Percentiles rank a stretch among this genome's conserved stretches.
Evolutionary conservation across 2,113 vertebrate genomes (phyloP).

Genomic region (Pteruthius melanotis): DNA sequence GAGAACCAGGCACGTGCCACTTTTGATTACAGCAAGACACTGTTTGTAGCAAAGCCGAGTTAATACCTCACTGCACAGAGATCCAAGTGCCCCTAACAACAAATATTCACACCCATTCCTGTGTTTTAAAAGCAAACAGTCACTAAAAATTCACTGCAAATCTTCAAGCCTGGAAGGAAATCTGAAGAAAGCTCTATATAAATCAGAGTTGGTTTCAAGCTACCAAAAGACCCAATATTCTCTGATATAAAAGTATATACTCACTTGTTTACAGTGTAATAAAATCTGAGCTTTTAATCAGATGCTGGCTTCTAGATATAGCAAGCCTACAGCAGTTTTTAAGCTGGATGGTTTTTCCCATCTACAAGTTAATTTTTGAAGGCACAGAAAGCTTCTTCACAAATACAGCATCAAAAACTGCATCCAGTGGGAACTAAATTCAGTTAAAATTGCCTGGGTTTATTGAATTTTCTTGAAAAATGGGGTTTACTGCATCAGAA

Average conservation of each 20-base stretch:
- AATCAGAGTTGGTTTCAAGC: background rate
- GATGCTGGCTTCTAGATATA: background rate
- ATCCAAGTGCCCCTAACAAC: background rate
- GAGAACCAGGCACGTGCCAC: fast-evolving
- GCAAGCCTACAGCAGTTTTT: background rate
- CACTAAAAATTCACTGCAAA: background rate
- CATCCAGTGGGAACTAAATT: background rate
- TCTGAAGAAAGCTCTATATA: background rate
- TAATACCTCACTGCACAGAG: background rate
- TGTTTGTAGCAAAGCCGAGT: background rate
- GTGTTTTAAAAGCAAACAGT: background rate
- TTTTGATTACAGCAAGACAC: fast-evolving
- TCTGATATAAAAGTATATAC: background rate
- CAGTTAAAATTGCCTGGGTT: background rate
- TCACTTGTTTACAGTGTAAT: background rate
- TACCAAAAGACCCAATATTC: background rate
- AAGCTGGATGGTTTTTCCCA: background rate
- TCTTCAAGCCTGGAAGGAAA: background rate
- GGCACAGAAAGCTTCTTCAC: background rate
- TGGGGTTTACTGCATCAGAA: background rate
- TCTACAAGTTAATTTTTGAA: background rate
- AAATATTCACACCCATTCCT: background rate
- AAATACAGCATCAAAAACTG: background rate
- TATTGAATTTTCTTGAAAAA: background rate
- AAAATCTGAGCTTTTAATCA: background rate